phyloP scores from a whole-genome alignment of 2,888 invertebrate genomes.

The Lathronympha strigana region DNA sequence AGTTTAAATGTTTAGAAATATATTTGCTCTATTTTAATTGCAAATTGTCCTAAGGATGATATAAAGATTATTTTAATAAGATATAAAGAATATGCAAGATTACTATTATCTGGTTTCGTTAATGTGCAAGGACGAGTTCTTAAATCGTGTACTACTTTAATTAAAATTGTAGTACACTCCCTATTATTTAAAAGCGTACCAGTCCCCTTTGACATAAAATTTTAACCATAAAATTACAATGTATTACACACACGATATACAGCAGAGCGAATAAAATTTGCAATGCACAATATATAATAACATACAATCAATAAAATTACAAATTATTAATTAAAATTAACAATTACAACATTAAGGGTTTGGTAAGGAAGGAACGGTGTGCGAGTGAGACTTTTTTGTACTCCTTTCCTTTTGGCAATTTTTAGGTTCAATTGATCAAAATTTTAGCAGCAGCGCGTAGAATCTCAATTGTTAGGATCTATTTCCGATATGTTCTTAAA shows the following conservation, averaged over 20 bases:
- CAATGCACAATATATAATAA: background rate
- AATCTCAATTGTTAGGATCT: background rate
- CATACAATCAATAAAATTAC: background rate
- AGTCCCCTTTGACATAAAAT: background rate
- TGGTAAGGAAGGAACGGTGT: background rate
- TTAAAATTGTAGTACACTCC: background rate
- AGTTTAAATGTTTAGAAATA: background rate
- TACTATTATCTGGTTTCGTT: background rate
- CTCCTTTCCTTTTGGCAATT: background rate
- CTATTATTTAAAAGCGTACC: background rate
- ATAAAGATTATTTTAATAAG: background rate
- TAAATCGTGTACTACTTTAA: conserved; percentile 12
- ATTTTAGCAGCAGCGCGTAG: background rate
- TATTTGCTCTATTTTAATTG: background rate
- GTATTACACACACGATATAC: background rate
- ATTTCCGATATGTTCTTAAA: conserved; percentile 1
- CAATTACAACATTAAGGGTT: background rate
- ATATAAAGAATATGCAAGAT: background rate
- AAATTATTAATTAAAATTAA: too few relatives aligned
- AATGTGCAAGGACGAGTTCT: conserved; percentile 8
- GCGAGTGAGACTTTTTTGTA: background rate
- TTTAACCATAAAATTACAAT: background rate
- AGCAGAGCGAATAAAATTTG: background rate
- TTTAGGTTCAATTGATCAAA: background rate
- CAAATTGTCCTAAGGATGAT: background rate